Percentiles rank a stretch among this genome's conserved stretches.
phyloP scores from a whole-genome alignment of 2,888 invertebrate species.

The Byasa hedistus region DNA sequence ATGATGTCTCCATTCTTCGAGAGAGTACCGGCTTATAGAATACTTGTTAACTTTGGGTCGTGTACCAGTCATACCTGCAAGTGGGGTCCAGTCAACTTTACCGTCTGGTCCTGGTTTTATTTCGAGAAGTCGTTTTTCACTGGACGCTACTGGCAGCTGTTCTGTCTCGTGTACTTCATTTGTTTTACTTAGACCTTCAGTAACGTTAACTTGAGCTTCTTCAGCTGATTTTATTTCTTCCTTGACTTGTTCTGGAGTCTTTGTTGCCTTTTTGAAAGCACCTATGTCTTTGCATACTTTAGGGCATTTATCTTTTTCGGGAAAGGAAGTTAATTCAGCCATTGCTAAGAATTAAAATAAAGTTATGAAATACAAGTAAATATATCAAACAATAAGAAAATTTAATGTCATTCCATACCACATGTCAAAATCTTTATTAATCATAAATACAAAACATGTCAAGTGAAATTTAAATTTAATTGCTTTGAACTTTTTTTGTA shows the following conservation, averaged over 20 bases:
- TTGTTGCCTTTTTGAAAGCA: constrained; percentile 60
- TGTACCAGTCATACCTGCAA: constrained; percentile 85
- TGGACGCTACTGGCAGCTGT: constrained; percentile 35
- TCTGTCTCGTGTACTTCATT: constrained; percentile 32
- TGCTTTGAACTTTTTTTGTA: neutral
- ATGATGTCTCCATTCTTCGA: constrained; percentile 85
- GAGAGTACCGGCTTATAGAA: constrained; percentile 85
- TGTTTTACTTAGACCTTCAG: constrained; percentile 36
- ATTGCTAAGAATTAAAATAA: constrained; percentile 19
- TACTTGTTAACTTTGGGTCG: constrained; percentile 88
- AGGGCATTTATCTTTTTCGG: constrained; percentile 59
- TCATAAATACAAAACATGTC: neutral
- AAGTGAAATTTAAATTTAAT: neutral
- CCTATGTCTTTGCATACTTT: constrained; percentile 60
- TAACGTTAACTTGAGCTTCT: constrained; percentile 35
- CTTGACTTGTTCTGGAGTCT: constrained; percentile 44
- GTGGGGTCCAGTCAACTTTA: constrained; percentile 86
- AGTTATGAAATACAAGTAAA: constrained; percentile 15
- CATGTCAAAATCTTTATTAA: constrained; percentile 1
- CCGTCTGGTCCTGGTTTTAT: constrained; percentile 85
- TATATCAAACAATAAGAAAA: constrained; percentile 1
- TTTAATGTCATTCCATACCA: neutral
- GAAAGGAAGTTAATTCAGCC: constrained; percentile 45
- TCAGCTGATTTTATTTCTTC: constrained; percentile 39
- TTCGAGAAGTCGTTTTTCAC: constrained; percentile 52